Conservation (phyloP, 2,113 vertebrate species). For the Coryphaenoides rupestris region DNA sequence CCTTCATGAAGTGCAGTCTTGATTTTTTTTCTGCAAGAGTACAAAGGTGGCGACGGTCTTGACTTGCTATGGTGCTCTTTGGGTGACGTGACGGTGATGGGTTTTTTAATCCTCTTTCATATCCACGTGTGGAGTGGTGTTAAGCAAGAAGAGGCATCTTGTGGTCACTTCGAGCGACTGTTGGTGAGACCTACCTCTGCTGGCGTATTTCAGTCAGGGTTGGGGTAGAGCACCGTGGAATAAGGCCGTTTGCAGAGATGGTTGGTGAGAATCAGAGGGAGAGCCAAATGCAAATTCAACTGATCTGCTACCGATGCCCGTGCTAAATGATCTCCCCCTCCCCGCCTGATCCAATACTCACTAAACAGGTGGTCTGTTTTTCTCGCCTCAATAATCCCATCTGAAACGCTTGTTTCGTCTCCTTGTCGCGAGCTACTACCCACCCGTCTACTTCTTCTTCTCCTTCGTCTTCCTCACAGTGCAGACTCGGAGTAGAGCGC, state of each 20-base stretch:
- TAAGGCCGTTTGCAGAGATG: conserved; percentile 42
- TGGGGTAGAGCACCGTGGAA: conserved; percentile 54
- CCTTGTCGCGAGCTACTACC: background rate
- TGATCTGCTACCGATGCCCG: background rate
- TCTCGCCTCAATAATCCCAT: background rate
- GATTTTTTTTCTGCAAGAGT: conserved; percentile 21
- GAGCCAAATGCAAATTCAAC: conserved; percentile 4
- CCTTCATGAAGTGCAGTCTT: conserved; percentile 11
- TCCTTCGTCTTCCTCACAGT: conserved; percentile 58
- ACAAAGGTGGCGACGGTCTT: conserved; percentile 7
- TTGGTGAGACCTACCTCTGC: conserved; percentile 23
- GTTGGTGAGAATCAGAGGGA: conserved; percentile 29
- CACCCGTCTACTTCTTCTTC: conserved; percentile 9
- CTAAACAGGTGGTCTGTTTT: background rate
- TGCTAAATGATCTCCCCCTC: conserved; percentile 11
- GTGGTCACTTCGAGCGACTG: conserved; percentile 19
- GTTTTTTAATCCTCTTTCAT: background rate
- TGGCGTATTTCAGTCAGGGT: conserved; percentile 23
- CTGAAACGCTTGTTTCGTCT: background rate
- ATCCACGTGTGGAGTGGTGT: background rate
- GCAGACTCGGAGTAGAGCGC: conserved; percentile 81
- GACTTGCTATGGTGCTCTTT: background rate
- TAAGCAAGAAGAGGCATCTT: conserved; percentile 21
- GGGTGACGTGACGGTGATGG: background rate
- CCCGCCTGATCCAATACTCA: conserved; percentile 4